Evolutionary conservation across 2,113 vertebrate species (phyloP).

Genomic region (Nycticorax nycticorax): DNA sequence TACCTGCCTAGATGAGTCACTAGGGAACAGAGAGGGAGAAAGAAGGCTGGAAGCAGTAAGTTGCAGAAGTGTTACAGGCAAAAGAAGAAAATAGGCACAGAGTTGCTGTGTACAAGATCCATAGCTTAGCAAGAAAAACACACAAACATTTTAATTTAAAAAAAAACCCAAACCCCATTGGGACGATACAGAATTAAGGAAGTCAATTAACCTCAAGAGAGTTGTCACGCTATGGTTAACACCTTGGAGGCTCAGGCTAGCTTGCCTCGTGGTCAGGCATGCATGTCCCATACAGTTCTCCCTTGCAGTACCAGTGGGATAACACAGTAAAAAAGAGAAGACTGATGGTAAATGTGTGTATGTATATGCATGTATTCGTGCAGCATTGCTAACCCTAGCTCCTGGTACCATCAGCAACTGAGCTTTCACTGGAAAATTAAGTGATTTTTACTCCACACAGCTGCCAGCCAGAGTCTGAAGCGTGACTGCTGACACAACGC

Average conservation of each 20-base stretch:
- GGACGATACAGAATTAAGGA: neutral
- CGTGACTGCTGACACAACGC: rapidly evolving
- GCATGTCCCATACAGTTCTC: neutral
- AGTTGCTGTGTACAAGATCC: neutral
- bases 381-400: neutral
- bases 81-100: neutral
- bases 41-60: neutral
- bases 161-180: neutral
- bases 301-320: neutral
- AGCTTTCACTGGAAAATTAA: neutral
- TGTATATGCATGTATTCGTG: neutral
- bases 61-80: neutral
- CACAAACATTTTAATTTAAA: too few relatives aligned
- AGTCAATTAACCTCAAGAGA: neutral
- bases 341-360: neutral
- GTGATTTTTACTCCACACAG: neutral
- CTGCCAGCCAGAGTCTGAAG: neutral
- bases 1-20: slow-evolving; percentile 56
- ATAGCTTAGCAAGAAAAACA: neutral
- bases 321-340: neutral
- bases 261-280: neutral
- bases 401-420: neutral
- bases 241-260: neutral
- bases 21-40: neutral
- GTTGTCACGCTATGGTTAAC: neutral